These are phyloP conservation scores for Prostheceraeus crozeri DNA, from an alignment of 2,888 invertebrate genomes.

Conservation along the genomic window DNA sequence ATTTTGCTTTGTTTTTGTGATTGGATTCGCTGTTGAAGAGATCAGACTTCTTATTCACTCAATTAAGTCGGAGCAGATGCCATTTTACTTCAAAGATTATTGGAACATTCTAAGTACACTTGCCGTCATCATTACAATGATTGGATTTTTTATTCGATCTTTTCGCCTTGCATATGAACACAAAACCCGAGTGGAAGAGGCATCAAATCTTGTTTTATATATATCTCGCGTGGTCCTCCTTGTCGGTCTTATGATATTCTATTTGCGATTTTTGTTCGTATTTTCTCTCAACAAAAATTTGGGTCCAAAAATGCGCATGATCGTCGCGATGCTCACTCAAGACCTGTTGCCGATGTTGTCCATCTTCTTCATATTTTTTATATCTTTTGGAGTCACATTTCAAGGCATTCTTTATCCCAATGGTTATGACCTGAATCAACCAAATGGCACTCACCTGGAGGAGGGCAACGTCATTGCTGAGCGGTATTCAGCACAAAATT, in stretches of 20 bases:
- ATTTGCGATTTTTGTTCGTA: constrained; percentile 33
- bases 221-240: constrained; percentile 18
- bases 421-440: constrained; percentile 19
- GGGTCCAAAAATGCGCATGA: constrained; percentile 38
- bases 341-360: constrained; percentile 35
- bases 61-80: too few relatives aligned
- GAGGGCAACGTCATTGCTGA: not conserved
- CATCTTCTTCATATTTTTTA: constrained; percentile 35
- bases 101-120: not conserved
- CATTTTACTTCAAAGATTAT: not conserved
- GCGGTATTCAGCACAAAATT: not conserved
- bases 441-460: constrained; percentile 1
- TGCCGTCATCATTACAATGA: not conserved
- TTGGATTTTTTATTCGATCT: constrained; percentile 28
- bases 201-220: not conserved
- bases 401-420: constrained; percentile 38
- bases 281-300: constrained; percentile 29
- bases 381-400: constrained; percentile 37
- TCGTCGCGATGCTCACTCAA: constrained; percentile 35
- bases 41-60: too few relatives aligned
- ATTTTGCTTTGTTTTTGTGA: constrained; percentile 15
- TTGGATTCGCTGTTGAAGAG: constrained; percentile 27
- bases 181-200: too few relatives aligned
- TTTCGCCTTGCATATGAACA: too few relatives aligned
- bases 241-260: constrained; percentile 29